A percentile compares a stretch with the other conserved stretches of the same genome.
phyloP scores from a whole-genome alignment of 2,888 invertebrate species.

The Andrena bucephala region DNA sequence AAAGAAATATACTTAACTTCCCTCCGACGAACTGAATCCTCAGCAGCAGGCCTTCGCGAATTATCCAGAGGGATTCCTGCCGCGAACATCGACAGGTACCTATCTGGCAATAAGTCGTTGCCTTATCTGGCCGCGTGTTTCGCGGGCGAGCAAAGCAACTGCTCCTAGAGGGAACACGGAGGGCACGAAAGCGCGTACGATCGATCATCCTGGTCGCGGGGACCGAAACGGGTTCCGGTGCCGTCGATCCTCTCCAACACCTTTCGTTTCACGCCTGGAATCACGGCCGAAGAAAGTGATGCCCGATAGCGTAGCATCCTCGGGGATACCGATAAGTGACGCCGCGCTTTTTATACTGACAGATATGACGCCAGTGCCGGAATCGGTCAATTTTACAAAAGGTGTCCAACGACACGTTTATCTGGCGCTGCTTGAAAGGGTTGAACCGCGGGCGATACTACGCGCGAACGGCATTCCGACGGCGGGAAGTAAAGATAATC shows the following conservation, averaged over 20 bases:
- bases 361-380: conserved; percentile 62
- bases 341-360: conserved; percentile 45
- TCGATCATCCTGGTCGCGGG: conserved; percentile 47
- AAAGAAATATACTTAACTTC: background rate
- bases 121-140: conserved; percentile 34
- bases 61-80: background rate
- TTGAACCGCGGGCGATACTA: conserved; percentile 66
- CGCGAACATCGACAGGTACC: conserved; percentile 27
- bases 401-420: conserved; percentile 78
- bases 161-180: conserved; percentile 13
- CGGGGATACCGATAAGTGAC: conserved; percentile 60
- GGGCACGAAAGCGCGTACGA: conserved; percentile 27
- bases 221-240: conserved; percentile 47
- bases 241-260: conserved; percentile 48
- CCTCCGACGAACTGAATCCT: too few species aligned
- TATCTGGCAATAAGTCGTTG: conserved; percentile 8
- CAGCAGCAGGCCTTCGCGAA: conserved; percentile 6
- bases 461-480: conserved; percentile 70
- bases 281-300: conserved; percentile 36
- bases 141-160: conserved; percentile 13
- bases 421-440: conserved; percentile 80
- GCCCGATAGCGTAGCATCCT: conserved; percentile 33
- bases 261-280: conserved; percentile 54
- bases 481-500: conserved; percentile 77
- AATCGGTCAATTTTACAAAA: conserved; percentile 78